Evolutionary conservation across 2,113 vertebrate genomes (phyloP).

Genomic region (Vireo altiloquus): DNA sequence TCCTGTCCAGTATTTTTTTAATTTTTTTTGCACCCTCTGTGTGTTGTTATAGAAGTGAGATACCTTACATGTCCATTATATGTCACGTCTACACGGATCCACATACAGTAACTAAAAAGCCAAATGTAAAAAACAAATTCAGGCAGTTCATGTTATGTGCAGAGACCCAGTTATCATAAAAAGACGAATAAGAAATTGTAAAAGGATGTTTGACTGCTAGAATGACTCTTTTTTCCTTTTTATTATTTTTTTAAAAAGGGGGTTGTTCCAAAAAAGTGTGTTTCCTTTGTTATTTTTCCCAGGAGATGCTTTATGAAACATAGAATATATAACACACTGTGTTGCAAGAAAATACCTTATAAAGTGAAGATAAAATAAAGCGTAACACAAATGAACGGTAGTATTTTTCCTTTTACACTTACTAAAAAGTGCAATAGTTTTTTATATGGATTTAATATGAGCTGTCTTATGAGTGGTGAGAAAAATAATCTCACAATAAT

Average conservation of each 20-base stretch:
- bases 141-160: background rate
- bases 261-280: slow-evolving; percentile 73
- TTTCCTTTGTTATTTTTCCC: slow-evolving; percentile 76
- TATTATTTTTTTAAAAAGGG: slow-evolving; percentile 79
- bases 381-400: slow-evolving; percentile 63
- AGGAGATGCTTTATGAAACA: slow-evolving; percentile 72
- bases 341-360: slow-evolving; percentile 71
- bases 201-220: slow-evolving; percentile 69
- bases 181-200: slow-evolving; percentile 54
- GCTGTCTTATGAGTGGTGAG: background rate
- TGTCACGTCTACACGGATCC: background rate
- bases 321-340: slow-evolving; percentile 56
- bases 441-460: slow-evolving; percentile 63
- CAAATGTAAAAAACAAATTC: slow-evolving; percentile 4
- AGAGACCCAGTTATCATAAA: slow-evolving; percentile 50
- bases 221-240: slow-evolving; percentile 73
- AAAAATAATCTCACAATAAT: background rate
- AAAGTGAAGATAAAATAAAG: slow-evolving; percentile 69
- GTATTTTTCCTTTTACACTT: slow-evolving; percentile 44
- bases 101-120: background rate
- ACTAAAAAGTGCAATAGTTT: slow-evolving; percentile 55
- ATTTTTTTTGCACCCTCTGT: background rate
- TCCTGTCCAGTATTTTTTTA: background rate
- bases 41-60: background rate
- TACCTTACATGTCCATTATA: background rate